Percentiles rank a stretch among this genome's conserved stretches.
Evolutionary conservation across 2,888 invertebrate genomes (phyloP).

Genomic region (Apodemia zela): DNA sequence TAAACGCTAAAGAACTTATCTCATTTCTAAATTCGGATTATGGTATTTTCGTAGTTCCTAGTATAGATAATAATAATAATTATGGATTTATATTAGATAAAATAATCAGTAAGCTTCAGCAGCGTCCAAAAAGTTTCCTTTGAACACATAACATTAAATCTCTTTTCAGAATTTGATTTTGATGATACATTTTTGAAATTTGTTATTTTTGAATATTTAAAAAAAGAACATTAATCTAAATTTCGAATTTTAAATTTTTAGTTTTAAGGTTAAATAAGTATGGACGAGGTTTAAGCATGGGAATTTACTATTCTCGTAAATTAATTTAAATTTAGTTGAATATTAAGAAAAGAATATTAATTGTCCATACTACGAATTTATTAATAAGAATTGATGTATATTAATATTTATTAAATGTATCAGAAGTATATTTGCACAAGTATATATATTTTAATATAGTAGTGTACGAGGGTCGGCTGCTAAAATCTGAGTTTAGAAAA

Average conservation of each 20-base stretch:
- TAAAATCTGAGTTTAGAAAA: too few relatives aligned
- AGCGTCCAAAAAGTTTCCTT: too few relatives aligned
- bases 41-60: not conserved
- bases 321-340: not conserved
- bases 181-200: not conserved
- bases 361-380: not conserved
- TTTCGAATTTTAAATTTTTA: not conserved
- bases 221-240: not conserved
- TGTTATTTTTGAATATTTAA: not conserved
- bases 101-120: too few relatives aligned
- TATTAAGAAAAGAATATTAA: not conserved
- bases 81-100: too few relatives aligned
- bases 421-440: not conserved
- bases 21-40: not conserved
- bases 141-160: too few relatives aligned
- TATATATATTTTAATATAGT: not conserved
- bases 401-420: not conserved
- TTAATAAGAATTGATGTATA: not conserved
- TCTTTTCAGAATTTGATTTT: too few relatives aligned
- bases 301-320: not conserved
- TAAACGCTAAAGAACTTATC: too few relatives aligned
- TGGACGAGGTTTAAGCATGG: not conserved
- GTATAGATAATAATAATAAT: too few relatives aligned
- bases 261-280: not conserved
- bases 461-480: not conserved